Percentiles rank a stretch among this genome's conserved stretches.
phyloP scores from a whole-genome alignment of 2,113 vertebrate species.

The Xiphias gladius region DNA sequence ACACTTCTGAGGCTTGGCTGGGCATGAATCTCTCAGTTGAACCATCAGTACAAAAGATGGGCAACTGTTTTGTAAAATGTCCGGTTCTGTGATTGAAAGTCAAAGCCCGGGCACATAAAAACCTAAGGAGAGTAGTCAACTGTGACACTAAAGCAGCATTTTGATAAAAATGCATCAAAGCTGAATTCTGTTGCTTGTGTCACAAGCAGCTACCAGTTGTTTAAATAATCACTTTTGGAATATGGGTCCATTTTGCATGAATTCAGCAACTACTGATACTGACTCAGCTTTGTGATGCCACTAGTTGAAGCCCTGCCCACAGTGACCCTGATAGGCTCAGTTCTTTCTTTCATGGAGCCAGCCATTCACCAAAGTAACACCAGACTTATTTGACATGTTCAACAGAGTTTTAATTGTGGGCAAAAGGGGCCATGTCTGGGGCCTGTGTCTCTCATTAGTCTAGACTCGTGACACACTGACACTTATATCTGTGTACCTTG shows the following conservation, averaged over 20 bases:
- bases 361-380: conserved; percentile 9
- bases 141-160: conserved; percentile 33
- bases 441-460: too few species aligned
- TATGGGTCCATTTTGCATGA: background rate
- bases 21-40: background rate
- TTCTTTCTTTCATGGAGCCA: conserved; percentile 7
- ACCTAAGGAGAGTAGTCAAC: background rate
- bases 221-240: background rate
- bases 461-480: conserved; percentile 14
- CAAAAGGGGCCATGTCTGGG: background rate
- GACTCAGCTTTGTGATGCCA: background rate
- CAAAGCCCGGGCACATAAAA: conserved; percentile 1
- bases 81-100: background rate
- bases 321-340: background rate
- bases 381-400: background rate
- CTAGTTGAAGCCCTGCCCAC: background rate
- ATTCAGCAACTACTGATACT: background rate
- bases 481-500: background rate
- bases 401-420: background rate
- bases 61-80: conserved; percentile 7
- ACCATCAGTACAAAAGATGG: conserved; percentile 11
- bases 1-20: background rate
- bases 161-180: conserved; percentile 12
- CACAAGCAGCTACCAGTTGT: conserved; percentile 1
- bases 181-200: conserved; percentile 11